Percentiles rank a stretch among this genome's conserved stretches.
These are phyloP conservation scores for Ochropacha duplaris DNA, from an alignment of 2,888 invertebrate species.

Conservation along the genomic window DNA sequence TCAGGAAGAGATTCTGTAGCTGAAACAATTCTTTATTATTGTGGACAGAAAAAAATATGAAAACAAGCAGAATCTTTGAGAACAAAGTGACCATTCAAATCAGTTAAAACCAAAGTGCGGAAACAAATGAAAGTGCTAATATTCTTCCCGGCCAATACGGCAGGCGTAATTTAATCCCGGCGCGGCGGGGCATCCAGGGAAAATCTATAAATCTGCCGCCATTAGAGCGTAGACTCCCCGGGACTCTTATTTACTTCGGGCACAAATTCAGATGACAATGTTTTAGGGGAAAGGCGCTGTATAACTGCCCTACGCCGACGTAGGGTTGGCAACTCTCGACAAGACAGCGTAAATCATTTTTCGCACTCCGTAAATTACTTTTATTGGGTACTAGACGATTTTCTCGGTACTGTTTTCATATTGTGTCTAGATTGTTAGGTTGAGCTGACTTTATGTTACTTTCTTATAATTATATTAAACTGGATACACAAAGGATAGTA, in stretches of 20 bases:
- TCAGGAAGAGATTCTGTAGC: not conserved
- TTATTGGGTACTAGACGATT: slow-evolving; percentile 21
- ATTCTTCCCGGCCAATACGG: slow-evolving; percentile 78
- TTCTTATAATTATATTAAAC: not conserved
- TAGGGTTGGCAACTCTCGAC: slow-evolving; percentile 56
- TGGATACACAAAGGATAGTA: not conserved
- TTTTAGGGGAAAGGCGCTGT: slow-evolving; percentile 80
- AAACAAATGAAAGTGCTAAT: slow-evolving; percentile 80
- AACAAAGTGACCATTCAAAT: slow-evolving; percentile 64
- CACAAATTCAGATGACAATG: slow-evolving; percentile 84
- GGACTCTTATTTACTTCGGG: slow-evolving; percentile 83
- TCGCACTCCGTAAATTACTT: slow-evolving; percentile 29
- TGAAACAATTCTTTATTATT: too few species aligned
- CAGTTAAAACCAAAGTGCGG: slow-evolving; percentile 59
- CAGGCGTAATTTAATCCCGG: slow-evolving; percentile 79
- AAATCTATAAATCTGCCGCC: slow-evolving; percentile 84
- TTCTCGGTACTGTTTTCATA: slow-evolving; percentile 2
- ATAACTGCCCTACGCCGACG: slow-evolving; percentile 65
- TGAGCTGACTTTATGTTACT: not conserved
- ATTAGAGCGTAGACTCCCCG: slow-evolving; percentile 77
- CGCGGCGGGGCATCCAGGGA: slow-evolving; percentile 77
- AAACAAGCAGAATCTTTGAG: slow-evolving; percentile 30
- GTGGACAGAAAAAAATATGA: not conserved
- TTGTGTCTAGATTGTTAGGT: not conserved
- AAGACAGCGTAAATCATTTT: slow-evolving; percentile 35